Evolutionary conservation across 2,888 invertebrate genomes (phyloP).

Genomic region (Ornithoptera alexandrae): DNA sequence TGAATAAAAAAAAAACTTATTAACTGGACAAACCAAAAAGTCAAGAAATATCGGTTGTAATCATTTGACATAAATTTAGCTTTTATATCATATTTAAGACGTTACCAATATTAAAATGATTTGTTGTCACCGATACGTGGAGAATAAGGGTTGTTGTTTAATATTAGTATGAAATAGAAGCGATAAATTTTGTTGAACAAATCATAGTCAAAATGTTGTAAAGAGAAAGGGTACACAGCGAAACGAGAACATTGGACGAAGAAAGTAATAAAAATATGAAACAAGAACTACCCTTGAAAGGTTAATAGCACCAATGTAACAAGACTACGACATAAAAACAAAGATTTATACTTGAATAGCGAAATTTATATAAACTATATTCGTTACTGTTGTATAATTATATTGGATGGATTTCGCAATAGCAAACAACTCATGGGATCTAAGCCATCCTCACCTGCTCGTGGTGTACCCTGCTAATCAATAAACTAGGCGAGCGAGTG

Average conservation of each 20-base stretch:
- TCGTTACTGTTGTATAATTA: not conserved
- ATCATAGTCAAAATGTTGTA: not conserved
- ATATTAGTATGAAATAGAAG: not conserved
- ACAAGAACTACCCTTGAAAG: not conserved
- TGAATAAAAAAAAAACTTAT: too few species aligned
- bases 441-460: too few species aligned
- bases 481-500: too few species aligned
- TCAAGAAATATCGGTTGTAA: not conserved
- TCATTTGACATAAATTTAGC: not conserved
- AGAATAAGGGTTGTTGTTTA: not conserved
- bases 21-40: not conserved
- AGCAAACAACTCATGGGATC: not conserved
- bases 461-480: too few species aligned
- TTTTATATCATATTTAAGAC: not conserved
- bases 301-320: slow-evolving; percentile 2
- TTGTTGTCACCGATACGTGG: not conserved
- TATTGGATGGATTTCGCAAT: not conserved
- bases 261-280: slow-evolving; percentile 7
- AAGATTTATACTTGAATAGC: not conserved
- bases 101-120: not conserved
- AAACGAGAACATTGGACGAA: not conserved
- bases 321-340: not conserved
- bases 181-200: not conserved
- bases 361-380: not conserved
- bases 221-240: not conserved